A percentile compares a stretch with the other conserved stretches of the same genome.
phyloP scores from a whole-genome alignment of 2,888 invertebrate genomes.

The Dolichopus griseipennis region DNA sequence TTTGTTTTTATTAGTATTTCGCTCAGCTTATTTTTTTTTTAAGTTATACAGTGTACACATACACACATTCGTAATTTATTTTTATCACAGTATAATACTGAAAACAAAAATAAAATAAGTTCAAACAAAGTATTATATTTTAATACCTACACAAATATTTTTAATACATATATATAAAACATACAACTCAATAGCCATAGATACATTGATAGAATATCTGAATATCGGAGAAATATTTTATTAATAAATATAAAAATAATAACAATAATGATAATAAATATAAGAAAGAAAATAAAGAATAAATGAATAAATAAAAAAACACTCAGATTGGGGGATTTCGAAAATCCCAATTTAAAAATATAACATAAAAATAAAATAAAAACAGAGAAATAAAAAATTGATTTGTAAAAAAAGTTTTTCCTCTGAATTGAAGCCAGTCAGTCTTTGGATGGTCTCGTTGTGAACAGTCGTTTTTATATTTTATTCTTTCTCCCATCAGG shows the following conservation, averaged over 20 bases:
- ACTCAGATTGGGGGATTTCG: neutral
- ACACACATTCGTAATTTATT: too few relatives aligned
- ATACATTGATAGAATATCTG: neutral
- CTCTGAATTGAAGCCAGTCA: neutral
- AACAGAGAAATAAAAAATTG: neutral
- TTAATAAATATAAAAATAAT: neutral
- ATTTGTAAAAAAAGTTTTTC: neutral
- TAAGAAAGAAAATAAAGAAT: neutral
- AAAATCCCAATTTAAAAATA: neutral
- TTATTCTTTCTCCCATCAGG: neutral
- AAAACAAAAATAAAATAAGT: too few relatives aligned
- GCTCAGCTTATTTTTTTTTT: too few relatives aligned
- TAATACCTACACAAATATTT: too few relatives aligned
- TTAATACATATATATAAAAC: too few relatives aligned
- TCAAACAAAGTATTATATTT: too few relatives aligned
- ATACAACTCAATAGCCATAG: neutral
- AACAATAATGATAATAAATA: neutral
- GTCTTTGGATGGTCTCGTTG: slow-evolving; percentile 3
- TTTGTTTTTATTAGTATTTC: too few relatives aligned
- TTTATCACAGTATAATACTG: too few relatives aligned
- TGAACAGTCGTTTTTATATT: neutral
- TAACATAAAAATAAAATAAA: too few relatives aligned
- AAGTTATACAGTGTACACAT: too few relatives aligned
- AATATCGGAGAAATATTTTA: too few relatives aligned
- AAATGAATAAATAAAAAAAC: neutral